Evolutionary conservation across 1,140 invertebrate species (phyloP), one percentile per base, ranked within the genome.

Genomic region (Tetraneura akinire): DNA sequence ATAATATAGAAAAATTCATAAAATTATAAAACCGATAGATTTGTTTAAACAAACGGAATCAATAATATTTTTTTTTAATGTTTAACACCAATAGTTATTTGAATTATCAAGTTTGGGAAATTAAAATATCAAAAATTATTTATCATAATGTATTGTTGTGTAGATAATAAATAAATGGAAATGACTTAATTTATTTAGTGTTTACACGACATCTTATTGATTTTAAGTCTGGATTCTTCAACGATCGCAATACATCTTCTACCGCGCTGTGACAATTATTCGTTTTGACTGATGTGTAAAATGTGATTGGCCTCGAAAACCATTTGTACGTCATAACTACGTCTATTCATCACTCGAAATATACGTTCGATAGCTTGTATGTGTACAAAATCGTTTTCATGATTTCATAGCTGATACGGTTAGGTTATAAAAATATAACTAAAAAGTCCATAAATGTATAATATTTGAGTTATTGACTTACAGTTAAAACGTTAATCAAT

Each of bases 281-380:
- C 29, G 16, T 18, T 71, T 71, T 71, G 68, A 71, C 23, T 71
- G 68, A 71, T 71, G 23, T 18, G 16, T 11, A 51, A 14, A 51
- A 51, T 71, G 21, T n/a, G 68, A 29, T 70, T 51, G 16, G 23
- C 68, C 23, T 16, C 47, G 45, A 51, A 51, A 66, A 71, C 29
- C 16, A 49, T 71, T 71, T 29, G n/a, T n/a, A 51, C n/a, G 68
- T 71, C 66, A 49, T 49, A 70, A 49, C 42, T 70, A 26, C 49
- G 66, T 18, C 68, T 71, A 71, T 71, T 71, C 51, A 23, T 71
- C 68, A 49, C 26, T 1, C 47, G 9, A 71, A 71, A 71, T 71
- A 29, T 51, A 71, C 23, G 47, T 51, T 4, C 16, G 9, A 29
- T 29, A 45, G 51, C 51, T 71, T 71, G 47, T 71, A 68, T 68